Percentiles rank a stretch among this genome's conserved stretches.
Conservation (phyloP, 1,140 invertebrate species). For the Marisa cornuarietis region DNA sequence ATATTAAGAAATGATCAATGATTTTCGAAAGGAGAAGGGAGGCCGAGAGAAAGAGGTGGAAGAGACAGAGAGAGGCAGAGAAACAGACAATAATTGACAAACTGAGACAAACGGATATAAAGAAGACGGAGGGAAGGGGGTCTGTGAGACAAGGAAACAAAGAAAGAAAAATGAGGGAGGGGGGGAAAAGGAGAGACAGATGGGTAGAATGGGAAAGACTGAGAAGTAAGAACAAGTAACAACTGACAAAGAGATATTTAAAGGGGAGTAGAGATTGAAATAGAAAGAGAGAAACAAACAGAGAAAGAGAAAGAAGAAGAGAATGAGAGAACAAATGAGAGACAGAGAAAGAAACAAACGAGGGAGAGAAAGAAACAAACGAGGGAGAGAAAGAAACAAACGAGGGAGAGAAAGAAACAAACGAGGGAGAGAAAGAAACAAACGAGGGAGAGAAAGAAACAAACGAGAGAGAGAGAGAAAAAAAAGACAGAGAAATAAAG, state of each 20-base stretch:
- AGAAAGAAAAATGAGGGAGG: neutral
- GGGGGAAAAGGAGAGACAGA: neutral
- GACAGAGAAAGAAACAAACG: neutral
- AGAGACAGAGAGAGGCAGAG: constrained; percentile 1
- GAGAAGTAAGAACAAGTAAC: neutral
- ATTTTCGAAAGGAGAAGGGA: neutral
- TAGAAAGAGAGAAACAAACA: no score
- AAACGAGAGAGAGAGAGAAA: neutral
- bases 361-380: neutral
- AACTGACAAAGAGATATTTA: neutral
- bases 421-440: neutral
- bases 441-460: neutral
- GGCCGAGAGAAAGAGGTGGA: neutral
- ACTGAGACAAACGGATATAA: no score
- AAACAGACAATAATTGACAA: neutral
- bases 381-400: constrained; percentile 1
- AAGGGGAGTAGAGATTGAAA: neutral
- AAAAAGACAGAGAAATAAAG: neutral
- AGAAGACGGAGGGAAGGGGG: neutral
- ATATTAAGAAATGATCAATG: no score
- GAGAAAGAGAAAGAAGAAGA: neutral
- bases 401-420: no score
- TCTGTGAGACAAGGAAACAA: neutral
- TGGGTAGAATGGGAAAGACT: no score
- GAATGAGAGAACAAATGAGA: neutral